Evolutionary conservation across 2,797 vertebrate genomes (phyloP).

Genomic region (Sebastes minor): DNA sequence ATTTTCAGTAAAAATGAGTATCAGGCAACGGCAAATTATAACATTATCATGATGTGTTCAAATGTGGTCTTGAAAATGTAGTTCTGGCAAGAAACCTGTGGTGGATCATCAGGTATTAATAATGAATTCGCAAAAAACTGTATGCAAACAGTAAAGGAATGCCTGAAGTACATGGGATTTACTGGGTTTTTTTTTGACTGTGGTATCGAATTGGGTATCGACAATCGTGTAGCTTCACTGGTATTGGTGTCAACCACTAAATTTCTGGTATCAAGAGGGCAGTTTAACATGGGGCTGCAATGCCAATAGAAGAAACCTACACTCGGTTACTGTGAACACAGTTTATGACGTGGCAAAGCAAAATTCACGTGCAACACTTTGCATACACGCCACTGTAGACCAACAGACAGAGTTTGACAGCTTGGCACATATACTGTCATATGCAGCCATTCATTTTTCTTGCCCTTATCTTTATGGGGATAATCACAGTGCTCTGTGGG

Average conservation of each 20-base stretch:
- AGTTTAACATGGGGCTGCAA: not conserved
- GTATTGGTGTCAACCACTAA: too few relatives aligned
- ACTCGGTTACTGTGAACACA: not conserved
- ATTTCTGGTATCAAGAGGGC: not conserved
- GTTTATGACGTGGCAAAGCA: not conserved
- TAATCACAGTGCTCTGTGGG: constrained; percentile 69
- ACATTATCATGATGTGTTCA: too few relatives aligned
- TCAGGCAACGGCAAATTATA: too few relatives aligned
- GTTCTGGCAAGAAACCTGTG: not conserved
- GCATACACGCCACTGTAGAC: not conserved
- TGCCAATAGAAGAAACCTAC: not conserved
- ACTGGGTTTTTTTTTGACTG: rapidly evolving
- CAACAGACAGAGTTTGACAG: constrained; percentile 12
- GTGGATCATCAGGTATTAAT: not conserved
- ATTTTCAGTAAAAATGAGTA: too few relatives aligned
- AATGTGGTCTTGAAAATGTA: not conserved
- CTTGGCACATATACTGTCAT: constrained; percentile 25
- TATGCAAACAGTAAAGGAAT: not conserved
- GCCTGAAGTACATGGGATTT: too few relatives aligned
- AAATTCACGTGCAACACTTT: not conserved
- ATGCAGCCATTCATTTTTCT: constrained; percentile 39
- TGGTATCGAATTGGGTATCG: too few relatives aligned
- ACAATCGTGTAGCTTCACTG: too few relatives aligned
- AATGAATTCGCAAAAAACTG: not conserved
- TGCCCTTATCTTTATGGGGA: constrained; percentile 72